Evolutionary conservation across 2,888 invertebrate species (phyloP).

Genomic region (Agonopterix subpropinquella): DNA sequence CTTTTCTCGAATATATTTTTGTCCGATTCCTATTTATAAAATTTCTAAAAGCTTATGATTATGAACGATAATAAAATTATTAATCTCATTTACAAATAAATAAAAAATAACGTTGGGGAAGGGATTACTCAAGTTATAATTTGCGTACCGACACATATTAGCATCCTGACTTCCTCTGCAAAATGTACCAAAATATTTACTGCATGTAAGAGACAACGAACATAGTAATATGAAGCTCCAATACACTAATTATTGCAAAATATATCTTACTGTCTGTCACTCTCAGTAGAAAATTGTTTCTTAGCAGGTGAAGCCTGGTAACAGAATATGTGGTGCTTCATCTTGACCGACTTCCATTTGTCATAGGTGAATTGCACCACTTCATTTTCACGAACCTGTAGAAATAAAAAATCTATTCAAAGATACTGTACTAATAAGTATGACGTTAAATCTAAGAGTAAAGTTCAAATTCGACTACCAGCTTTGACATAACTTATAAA

Average conservation of each 20-base stretch:
- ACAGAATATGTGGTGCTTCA: slow-evolving; percentile 93
- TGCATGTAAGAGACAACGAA: background rate
- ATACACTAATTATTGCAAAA: background rate
- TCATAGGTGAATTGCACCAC: slow-evolving; percentile 89
- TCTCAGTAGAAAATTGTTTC: slow-evolving; percentile 87
- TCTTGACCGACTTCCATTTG: slow-evolving; percentile 87
- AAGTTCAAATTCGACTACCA: too few relatives aligned
- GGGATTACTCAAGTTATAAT: slow-evolving; percentile 1
- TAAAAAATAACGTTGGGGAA: too few relatives aligned
- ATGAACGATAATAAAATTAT: too few relatives aligned
- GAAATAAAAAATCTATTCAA: slow-evolving; percentile 2
- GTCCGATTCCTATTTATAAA: too few relatives aligned
- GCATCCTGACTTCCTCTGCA: slow-evolving; percentile 72
- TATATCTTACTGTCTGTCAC: slow-evolving; percentile 74
- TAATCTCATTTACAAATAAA: too few relatives aligned
- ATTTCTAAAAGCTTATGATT: too few relatives aligned
- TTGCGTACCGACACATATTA: slow-evolving; percentile 66
- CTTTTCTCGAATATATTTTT: too few relatives aligned
- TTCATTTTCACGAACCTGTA: slow-evolving; percentile 86
- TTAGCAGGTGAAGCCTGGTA: slow-evolving; percentile 91
- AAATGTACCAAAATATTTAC: slow-evolving; percentile 30
- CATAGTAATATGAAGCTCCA: background rate
- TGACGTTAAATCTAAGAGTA: background rate
- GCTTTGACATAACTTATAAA: too few relatives aligned
- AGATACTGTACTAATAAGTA: background rate